Evolutionary conservation across 2,797 vertebrate species (phyloP).

Genomic region (Tolypeutes matacus): DNA sequence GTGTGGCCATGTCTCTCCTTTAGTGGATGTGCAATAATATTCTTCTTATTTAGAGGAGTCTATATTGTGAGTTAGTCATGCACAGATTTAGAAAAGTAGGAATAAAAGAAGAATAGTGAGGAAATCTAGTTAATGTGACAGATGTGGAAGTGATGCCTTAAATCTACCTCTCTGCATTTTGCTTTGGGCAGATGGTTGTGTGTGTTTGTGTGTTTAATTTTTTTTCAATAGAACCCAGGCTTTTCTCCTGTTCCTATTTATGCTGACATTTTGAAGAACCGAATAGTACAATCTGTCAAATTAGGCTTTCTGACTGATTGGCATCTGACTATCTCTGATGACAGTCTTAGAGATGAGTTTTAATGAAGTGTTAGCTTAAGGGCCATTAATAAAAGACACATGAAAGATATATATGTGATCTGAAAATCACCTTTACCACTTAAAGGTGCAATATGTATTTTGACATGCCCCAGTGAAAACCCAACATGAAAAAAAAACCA

Average conservation of each 20-base stretch:
- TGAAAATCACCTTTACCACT: constrained; percentile 56
- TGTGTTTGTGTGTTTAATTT: neutral
- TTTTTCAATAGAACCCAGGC: constrained; percentile 17
- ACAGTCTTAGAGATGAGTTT: constrained; percentile 53
- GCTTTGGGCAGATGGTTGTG: constrained; percentile 59
- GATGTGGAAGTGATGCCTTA: constrained; percentile 33
- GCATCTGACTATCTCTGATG: constrained; percentile 64
- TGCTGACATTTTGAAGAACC: constrained; percentile 58
- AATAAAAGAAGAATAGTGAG: constrained; percentile 10
- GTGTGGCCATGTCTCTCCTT: neutral
- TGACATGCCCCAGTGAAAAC: neutral
- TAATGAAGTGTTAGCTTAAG: constrained; percentile 58
- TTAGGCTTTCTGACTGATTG: constrained; percentile 57
- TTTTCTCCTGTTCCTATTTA: constrained; percentile 32
- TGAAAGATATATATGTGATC: constrained; percentile 25
- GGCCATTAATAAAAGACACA: constrained; percentile 52
- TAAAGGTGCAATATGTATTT: constrained; percentile 26
- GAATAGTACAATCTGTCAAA: constrained; percentile 39
- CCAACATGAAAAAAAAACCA: constrained; percentile 24
- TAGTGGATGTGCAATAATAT: neutral
- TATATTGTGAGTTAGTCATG: constrained; percentile 46
- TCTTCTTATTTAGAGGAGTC: neutral
- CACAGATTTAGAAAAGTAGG: constrained; percentile 13
- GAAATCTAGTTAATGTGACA: constrained; percentile 23
- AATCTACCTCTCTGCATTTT: constrained; percentile 43